Evolutionary conservation across 92 coral and sea anemone species (phyloP), one percentile per base, ranked within the genome.

Genomic region (Muricea muricata): DNA sequence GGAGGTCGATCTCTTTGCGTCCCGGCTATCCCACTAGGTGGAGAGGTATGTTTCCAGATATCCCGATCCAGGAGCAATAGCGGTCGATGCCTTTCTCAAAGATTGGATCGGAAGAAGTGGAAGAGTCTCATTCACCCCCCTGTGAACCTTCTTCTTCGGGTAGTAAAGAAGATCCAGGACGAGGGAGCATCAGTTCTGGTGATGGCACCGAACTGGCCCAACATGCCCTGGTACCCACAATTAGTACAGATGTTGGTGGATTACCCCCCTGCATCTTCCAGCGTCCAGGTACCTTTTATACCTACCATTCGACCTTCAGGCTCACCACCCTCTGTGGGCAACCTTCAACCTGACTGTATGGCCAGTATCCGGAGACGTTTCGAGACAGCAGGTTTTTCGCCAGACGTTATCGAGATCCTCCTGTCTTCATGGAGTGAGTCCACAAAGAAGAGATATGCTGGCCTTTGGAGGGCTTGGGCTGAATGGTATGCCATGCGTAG

Each of bases 41-140:
- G 86, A 85, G 35, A 24, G 30, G 69, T 89, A 89, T 50, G 86
- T 87, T n/a, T 85, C 90, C 0, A 57, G 87, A 54, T 73, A 24
- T n/a, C n/a, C n/a, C n/a, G n/a, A n/a, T n/a, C n/a, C n/a, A n/a
- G n/a, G n/a, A n/a, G n/a, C n/a, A n/a, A 23, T 84, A 21, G 89
- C 78, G 47, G 90, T 86, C 28, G 93, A 86, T 77, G 88, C 90
- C 13, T 86, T 90, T 68, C 72, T 84, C 15, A 75, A 54, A 46
- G 78, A 85, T 66, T 89, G 90, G 92, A 73, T 75, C 39, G 54
- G n/a, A n/a, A n/a, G n/a, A n/a, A 80, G 15, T 89, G 85, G 89
- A 71, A 25, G 46, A 63, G 78, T 17, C 56, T 46, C 57, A 71
- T 87, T 3, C 67, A 85, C 68, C 84, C 92, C 42, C 87, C 88